phyloP scores from a whole-genome alignment of 2,113 vertebrate genomes.

The Chloebia gouldiae region DNA sequence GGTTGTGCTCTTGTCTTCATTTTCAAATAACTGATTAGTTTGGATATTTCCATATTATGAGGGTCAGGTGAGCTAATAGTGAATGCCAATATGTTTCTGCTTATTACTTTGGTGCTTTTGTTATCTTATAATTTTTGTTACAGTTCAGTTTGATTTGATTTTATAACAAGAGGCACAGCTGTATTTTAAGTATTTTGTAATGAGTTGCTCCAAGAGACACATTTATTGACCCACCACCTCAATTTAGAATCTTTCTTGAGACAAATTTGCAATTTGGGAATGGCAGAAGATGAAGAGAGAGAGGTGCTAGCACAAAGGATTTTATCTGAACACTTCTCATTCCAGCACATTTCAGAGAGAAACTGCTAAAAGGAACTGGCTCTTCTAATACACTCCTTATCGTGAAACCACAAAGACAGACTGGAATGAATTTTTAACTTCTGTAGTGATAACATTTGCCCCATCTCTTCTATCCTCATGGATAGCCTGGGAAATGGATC shows the following conservation, averaged over 20 bases:
- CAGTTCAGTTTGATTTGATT: conserved; percentile 44
- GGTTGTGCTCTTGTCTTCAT: neutral
- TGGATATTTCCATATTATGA: conserved; percentile 8
- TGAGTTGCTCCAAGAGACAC: conserved; percentile 52
- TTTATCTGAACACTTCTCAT: conserved; percentile 68
- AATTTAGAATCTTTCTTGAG: conserved; percentile 60
- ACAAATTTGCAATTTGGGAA: conserved; percentile 66
- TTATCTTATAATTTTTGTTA: neutral
- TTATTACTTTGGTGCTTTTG: conserved; percentile 24
- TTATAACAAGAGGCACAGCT: conserved; percentile 28
- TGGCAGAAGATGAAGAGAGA: conserved; percentile 56
- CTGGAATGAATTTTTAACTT: conserved; percentile 49
- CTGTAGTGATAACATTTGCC: conserved; percentile 60
- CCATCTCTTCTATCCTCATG: conserved; percentile 60
- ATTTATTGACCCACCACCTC: conserved; percentile 70
- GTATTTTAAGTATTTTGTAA: conserved; percentile 65
- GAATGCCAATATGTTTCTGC: conserved; percentile 3
- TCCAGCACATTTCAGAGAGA: conserved; percentile 70
- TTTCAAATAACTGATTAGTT: conserved; percentile 17
- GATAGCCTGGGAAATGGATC: conserved; percentile 71
- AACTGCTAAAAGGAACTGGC: conserved; percentile 71
- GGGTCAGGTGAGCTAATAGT: conserved; percentile 27
- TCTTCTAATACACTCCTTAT: conserved; percentile 69
- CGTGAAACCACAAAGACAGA: conserved; percentile 66
- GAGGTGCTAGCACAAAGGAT: conserved; percentile 63